Evolutionary conservation across 2,113 vertebrate genomes (phyloP).

Genomic region (Noturus placidus): DNA sequence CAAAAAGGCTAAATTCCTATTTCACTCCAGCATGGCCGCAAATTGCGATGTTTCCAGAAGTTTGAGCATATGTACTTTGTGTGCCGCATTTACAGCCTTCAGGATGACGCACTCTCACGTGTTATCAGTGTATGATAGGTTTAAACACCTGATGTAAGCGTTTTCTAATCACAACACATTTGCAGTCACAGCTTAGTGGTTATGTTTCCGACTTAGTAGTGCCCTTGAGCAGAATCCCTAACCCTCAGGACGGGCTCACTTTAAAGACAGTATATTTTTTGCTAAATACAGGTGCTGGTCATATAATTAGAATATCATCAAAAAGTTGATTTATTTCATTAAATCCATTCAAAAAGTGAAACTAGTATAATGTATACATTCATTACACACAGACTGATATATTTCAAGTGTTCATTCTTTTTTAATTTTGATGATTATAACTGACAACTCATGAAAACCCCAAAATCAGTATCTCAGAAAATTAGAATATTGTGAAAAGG

Average conservation of each 20-base stretch:
- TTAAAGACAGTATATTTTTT: not conserved
- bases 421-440: no score
- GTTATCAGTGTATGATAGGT: not conserved
- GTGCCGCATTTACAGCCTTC: slow-evolving; percentile 12
- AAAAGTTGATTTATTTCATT: no score
- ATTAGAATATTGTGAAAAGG: no score
- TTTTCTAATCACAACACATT: slow-evolving; percentile 10
- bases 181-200: not conserved
- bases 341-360: no score
- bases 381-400: no score
- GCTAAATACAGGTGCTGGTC: no score
- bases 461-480: no score
- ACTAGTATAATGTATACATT: no score
- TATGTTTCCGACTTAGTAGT: no score
- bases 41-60: not conserved
- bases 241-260: not conserved
- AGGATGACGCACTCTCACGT: slow-evolving; percentile 15
- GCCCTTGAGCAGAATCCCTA: not conserved
- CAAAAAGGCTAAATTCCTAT: not conserved
- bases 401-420: no score
- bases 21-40: not conserved
- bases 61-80: not conserved
- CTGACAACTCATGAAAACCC: no score
- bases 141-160: not conserved
- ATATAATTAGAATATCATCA: no score